phyloP scores from a whole-genome alignment of 2,113 vertebrate species.

The Donacobius atricapilla region DNA sequence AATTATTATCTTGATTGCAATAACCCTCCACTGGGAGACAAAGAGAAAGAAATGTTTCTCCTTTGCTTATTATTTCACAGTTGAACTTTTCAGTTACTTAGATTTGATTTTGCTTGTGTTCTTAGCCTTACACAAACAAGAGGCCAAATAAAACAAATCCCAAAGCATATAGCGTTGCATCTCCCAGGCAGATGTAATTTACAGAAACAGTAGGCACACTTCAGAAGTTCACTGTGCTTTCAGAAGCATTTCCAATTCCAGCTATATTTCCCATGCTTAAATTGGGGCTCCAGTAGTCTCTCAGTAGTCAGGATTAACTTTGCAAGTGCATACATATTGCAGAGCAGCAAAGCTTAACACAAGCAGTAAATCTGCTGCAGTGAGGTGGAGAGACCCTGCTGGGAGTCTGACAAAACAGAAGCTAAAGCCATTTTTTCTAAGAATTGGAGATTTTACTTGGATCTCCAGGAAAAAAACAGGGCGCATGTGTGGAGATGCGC shows the following conservation, averaged over 20 bases:
- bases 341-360: background rate
- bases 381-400: background rate
- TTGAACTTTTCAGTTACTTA: background rate
- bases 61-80: background rate
- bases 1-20: background rate
- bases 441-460: background rate
- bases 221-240: constrained; percentile 8
- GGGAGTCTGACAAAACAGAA: background rate
- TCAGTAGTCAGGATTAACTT: constrained; percentile 14
- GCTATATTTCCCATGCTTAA: background rate
- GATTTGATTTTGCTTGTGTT: constrained; percentile 26
- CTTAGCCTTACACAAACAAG: background rate
- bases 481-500: background rate
- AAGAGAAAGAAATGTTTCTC: background rate
- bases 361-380: constrained; percentile 8
- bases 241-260: constrained; percentile 20
- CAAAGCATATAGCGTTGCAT: background rate
- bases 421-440: background rate
- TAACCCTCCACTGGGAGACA: background rate
- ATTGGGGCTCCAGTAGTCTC: background rate
- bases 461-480: background rate
- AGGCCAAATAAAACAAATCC: constrained; percentile 37
- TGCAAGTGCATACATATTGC: background rate
- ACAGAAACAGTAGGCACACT: constrained; percentile 18
- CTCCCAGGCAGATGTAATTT: constrained; percentile 52